Percentiles rank a stretch among this genome's conserved stretches.
These are phyloP conservation scores for Empidonax alnorum DNA, from an alignment of 2,113 vertebrate genomes.

Conservation along the genomic window DNA sequence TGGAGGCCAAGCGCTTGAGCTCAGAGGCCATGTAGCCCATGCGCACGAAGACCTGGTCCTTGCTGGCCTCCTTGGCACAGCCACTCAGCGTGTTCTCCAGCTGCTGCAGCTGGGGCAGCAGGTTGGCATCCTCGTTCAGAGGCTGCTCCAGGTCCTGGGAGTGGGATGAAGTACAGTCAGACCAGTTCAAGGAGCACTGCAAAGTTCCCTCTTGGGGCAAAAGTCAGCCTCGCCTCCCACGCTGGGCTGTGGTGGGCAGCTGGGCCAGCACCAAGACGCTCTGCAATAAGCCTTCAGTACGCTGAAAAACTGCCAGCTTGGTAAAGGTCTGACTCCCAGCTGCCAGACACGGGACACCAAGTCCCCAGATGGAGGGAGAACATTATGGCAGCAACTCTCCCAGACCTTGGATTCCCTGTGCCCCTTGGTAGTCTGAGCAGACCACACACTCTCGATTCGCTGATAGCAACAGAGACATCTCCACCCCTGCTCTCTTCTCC, in stretches of 20 bases:
- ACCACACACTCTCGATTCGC: rapidly evolving
- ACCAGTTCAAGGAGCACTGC: not conserved
- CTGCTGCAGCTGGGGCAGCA: constrained; percentile 90
- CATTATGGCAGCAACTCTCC: not conserved
- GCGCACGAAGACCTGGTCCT: constrained; percentile 89
- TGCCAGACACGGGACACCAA: not conserved
- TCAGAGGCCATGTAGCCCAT: constrained; percentile 95
- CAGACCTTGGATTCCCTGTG: not conserved
- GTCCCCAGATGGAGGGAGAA: rapidly evolving
- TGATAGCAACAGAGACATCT: rapidly evolving
- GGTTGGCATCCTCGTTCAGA: constrained; percentile 82
- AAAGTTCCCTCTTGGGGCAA: not conserved
- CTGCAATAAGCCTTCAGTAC: not conserved
- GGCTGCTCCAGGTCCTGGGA: constrained; percentile 73
- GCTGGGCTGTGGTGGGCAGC: not conserved
- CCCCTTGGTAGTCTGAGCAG: not conserved
- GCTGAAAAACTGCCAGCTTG: not conserved
- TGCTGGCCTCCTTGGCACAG: constrained; percentile 92
- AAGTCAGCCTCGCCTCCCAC: not conserved
- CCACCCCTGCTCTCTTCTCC: not conserved
- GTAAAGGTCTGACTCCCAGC: not conserved
- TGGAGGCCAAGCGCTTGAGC: constrained; percentile 94
- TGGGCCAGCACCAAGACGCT: not conserved
- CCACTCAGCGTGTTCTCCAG: constrained; percentile 92
- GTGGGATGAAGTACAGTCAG: rapidly evolving